A percentile compares a stretch with the other conserved stretches of the same genome.
These are phyloP conservation scores for Fratercula arctica DNA, from an alignment of 2,797 vertebrate species.

Conservation along the genomic window DNA sequence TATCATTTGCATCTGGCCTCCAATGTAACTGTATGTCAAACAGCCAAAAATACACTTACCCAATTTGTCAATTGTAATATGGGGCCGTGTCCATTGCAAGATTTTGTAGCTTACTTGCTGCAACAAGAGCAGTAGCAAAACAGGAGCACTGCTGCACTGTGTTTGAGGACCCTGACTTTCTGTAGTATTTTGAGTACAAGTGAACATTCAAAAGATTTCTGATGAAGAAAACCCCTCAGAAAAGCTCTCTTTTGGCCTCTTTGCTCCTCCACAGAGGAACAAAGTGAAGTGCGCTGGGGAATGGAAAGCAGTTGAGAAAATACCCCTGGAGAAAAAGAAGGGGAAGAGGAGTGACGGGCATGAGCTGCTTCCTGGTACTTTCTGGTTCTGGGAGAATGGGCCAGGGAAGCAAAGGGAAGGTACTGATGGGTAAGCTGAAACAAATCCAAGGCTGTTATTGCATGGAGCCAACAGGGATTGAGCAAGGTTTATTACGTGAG, in stretches of 20 bases:
- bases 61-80: neutral
- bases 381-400: neutral
- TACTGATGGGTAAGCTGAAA: neutral
- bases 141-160: neutral
- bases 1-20: neutral
- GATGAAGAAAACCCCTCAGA: neutral
- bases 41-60: neutral
- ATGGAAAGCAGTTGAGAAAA: neutral
- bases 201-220: neutral
- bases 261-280: neutral
- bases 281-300: neutral
- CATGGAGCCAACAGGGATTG: neutral
- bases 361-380: neutral
- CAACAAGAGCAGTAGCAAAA: neutral
- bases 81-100: fast-evolving
- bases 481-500: neutral
- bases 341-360: neutral
- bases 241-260: neutral
- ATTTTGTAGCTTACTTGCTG: neutral
- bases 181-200: fast-evolving
- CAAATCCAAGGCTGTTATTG: neutral
- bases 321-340: neutral
- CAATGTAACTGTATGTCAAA: neutral
- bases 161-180: fast-evolving
- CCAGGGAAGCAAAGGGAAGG: neutral